These are phyloP conservation scores for Spisula solida DNA, from an alignment of 2,888 invertebrate genomes.

Conservation along the genomic window DNA sequence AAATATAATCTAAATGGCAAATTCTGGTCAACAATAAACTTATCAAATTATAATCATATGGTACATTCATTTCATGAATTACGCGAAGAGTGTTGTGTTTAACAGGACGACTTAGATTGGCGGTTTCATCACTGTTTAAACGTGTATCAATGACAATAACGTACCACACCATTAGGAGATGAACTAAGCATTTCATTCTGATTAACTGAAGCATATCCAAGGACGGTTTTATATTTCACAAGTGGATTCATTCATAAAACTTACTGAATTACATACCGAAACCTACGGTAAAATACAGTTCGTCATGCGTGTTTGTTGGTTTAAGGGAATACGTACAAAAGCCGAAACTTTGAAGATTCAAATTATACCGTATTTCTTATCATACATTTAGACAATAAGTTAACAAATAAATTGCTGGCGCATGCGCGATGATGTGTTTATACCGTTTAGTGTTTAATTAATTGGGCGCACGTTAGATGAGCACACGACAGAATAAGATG, in stretches of 20 bases:
- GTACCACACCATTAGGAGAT: not conserved
- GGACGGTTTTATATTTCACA: constrained; percentile 38
- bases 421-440: not conserved
- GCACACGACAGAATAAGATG: not conserved
- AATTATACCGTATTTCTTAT: not conserved
- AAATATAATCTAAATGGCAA: not conserved
- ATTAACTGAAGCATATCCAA: constrained; percentile 31
- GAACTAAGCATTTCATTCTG: constrained; percentile 33
- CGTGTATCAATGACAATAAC: constrained; percentile 18
- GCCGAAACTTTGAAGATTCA: not conserved
- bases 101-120: not conserved
- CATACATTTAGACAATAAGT: not conserved
- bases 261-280: constrained; percentile 41
- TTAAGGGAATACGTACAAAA: not conserved
- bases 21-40: not conserved
- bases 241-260: constrained; percentile 58
- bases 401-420: not conserved
- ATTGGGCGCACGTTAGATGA: not conserved
- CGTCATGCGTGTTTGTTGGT: constrained; percentile 22
- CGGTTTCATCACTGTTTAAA: constrained; percentile 18
- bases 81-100: not conserved
- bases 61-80: not conserved
- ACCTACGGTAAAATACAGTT: constrained; percentile 2
- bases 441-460: not conserved
- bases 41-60: constrained; percentile 5